Base-by-base conservation (phyloP, 1,140 invertebrate genomes). In the Drosophila virilis region DNA sequence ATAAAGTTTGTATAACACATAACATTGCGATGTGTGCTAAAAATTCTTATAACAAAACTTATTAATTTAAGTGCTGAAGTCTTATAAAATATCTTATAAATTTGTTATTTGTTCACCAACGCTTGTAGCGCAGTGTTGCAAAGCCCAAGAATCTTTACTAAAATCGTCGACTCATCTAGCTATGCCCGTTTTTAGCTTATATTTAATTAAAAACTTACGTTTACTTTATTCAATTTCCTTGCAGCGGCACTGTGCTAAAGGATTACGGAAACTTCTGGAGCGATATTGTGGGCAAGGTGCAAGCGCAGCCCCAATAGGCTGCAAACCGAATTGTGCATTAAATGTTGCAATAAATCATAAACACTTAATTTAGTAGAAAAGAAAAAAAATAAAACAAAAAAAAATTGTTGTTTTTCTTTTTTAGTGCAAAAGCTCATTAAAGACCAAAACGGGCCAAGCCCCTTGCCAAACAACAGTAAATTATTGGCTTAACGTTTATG, bases 181-280 rank as follows among this genome's bases (percentile, higher is more conserved):
- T 69, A 59, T 50, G 57, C 32, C 74, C 73, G 78, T 78, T 78
- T 69, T 80, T 78, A 74, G 35, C 45, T 69, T 50, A 61, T 58
- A 48, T 73, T 74, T 64, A 71, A 70, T 57, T 68, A 6, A 43
- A 42, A 38, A 42, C 32, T 42, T 35, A 28, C 50, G 6, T 22
- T 72, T 57, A 64, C 46, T 66, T 42, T 69, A 76, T 60, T 50
- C 50, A 48, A 80, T 90, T 84, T 92, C 75, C 73, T 95, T 95
- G 48, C 93, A 96, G 95, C 32, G 95, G 95, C 54, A 96, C 95
- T 8, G 93, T 96, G 32, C 80, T 96, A 58, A 95, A 96, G 91
- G 94, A 95, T 48, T 96, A 96, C 80, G 93, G 93, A 10, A 95
- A 94, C 10, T 96, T 95, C 85, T 96, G 96, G 96, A 94, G 95